A percentile compares a stretch with the other conserved stretches of the same genome.
Conservation (phyloP, 1,140 invertebrate genomes). For the Drosophila kurseongensis region DNA sequence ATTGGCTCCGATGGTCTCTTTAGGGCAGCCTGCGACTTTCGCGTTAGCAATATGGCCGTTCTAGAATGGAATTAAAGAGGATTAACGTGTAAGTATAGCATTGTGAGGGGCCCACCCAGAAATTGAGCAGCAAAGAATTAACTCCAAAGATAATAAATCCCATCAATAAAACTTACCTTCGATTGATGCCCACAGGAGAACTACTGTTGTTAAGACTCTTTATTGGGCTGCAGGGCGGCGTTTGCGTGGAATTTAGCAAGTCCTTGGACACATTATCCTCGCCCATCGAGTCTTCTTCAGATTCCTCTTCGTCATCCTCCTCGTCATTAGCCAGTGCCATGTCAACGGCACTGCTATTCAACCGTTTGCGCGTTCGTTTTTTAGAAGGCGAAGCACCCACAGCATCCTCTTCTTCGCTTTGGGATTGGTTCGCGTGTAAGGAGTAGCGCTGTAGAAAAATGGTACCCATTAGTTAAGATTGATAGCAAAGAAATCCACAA, state of each 20-base stretch:
- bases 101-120: too few species aligned
- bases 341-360: slow-evolving; percentile 80
- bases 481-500: background rate
- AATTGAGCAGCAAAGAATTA: too few species aligned
- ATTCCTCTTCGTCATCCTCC: slow-evolving; percentile 76
- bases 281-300: slow-evolving; percentile 84
- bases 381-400: slow-evolving; percentile 40
- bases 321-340: slow-evolving; percentile 67
- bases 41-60: slow-evolving; percentile 93
- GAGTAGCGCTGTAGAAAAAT: slow-evolving; percentile 42
- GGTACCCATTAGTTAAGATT: background rate
- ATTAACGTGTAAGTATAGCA: background rate
- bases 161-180: slow-evolving; percentile 79
- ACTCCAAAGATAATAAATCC: too few species aligned
- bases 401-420: slow-evolving; percentile 61
- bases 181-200: slow-evolving; percentile 89
- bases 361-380: slow-evolving; percentile 63
- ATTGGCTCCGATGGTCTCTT: slow-evolving; percentile 84
- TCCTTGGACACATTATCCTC: slow-evolving; percentile 68
- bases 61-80: slow-evolving; percentile 67
- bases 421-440: slow-evolving; percentile 39
- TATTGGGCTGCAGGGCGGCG: slow-evolving; percentile 81
- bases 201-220: slow-evolving; percentile 83
- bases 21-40: slow-evolving; percentile 88
- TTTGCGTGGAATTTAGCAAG: slow-evolving; percentile 66